Evolutionary conservation across 2,797 vertebrate genomes (phyloP).

Genomic region (Liasis olivaceus): DNA sequence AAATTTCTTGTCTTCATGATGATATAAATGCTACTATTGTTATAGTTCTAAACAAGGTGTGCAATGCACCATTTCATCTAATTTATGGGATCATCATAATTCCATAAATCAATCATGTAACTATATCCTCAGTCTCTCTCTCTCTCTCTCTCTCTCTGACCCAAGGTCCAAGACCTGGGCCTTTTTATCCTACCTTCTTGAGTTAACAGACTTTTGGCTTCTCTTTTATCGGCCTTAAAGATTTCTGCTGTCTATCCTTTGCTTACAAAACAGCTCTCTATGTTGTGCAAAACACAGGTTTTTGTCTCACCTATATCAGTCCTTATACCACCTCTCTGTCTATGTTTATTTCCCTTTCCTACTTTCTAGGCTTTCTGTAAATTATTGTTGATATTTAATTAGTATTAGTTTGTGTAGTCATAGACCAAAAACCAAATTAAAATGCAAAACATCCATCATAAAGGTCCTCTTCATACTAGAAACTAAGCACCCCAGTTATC

Average conservation of each 20-base stretch:
- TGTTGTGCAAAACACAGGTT: not conserved
- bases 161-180: not conserved
- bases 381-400: not conserved
- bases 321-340: not conserved
- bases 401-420: not conserved
- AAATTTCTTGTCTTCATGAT: not conserved
- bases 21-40: not conserved
- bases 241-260: not conserved
- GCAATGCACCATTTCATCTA: not conserved
- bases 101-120: not conserved
- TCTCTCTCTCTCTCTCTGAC: too few species aligned
- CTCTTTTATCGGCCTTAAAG: not conserved
- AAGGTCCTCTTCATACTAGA: not conserved
- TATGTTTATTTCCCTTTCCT: not conserved
- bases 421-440: not conserved
- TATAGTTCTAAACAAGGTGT: not conserved
- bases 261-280: not conserved
- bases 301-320: not conserved
- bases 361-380: not conserved
- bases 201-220: not conserved
- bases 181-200: not conserved
- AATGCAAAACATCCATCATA: not conserved
- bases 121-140: not conserved
- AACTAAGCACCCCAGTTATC: not conserved
- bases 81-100: not conserved